Base-by-base conservation (phyloP, 2,888 invertebrate species). In the Steinernema hermaphroditum region DNA sequence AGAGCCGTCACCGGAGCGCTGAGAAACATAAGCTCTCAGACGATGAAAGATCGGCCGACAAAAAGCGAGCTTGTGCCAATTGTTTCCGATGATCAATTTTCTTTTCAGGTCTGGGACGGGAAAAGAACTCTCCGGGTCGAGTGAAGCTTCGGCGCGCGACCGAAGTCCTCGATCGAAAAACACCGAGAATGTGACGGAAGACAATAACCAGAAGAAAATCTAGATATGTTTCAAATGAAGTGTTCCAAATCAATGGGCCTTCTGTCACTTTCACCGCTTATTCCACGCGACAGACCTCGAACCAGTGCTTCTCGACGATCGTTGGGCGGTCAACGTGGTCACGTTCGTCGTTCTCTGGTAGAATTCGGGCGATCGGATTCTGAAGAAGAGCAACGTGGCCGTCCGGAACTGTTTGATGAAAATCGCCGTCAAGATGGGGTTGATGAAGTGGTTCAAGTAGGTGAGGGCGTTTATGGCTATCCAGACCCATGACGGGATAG, bases 331-430 rank as follows among this genome's bases (percentile, higher is more conserved):
- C 4, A 54, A 8, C 27, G 54, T 54, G n/a, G 54, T 54, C 24
- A 54, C 54, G 27, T 54, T 54, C 27, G 54, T 54, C 54, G n/a
- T 24, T 24, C 22, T 2, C 54, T 19, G 22, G 46, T 9, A 46
- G 22, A 46, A 46, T 2, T 14, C 54, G 24, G 54, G 2, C 54
- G 22, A 24, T 24, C 16, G 22, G 22, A 54, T 4, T 22, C 54
- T 2, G 27, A 54, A 27, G 27, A 54, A 54, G 6, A 54, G 6
- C 27, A 54, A 22, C 24, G 54, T 54, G 6, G 54, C 54, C 8
- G 54, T 54, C 2, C 54, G 54, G 54, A 54, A 54, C 27, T 54
- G 54, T 54, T 54, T 54, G 14, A 54, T 54, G 54, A 54, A 54
- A 16, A 54, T 54, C 27, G 54, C 54, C 6, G 54, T 54, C 27